Conservation (phyloP, 2,113 vertebrate genomes). For the Malurus alboscapulatus region DNA sequence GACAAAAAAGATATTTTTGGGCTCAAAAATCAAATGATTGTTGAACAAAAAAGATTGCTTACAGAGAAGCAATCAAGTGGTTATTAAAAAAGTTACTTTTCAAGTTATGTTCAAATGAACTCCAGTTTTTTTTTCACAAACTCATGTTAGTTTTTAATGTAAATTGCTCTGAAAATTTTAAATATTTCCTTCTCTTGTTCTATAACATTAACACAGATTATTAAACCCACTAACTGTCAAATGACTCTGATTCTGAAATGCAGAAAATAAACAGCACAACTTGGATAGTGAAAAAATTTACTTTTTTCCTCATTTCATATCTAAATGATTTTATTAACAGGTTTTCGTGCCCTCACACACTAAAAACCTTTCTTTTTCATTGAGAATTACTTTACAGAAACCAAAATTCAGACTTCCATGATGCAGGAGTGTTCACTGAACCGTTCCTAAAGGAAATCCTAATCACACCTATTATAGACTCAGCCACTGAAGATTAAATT, state of each 20-base stretch:
- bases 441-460: not conserved
- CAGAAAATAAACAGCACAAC: not conserved
- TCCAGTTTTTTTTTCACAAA: not conserved
- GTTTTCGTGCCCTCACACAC: not conserved
- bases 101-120: not conserved
- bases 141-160: not conserved
- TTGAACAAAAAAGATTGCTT: not conserved
- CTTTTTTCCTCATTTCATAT: not conserved
- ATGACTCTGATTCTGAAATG: not conserved
- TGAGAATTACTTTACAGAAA: not conserved
- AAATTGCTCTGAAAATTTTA: not conserved
- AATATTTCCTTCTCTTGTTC: not conserved
- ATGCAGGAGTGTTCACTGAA: not conserved
- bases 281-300: not conserved
- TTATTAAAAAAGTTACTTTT: not conserved
- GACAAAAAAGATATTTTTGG: slow-evolving; percentile 56
- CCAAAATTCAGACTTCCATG: not conserved
- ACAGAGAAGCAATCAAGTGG: not conserved
- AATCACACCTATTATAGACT: not conserved
- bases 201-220: not conserved
- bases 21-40: slow-evolving; percentile 18
- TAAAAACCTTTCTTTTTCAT: not conserved
- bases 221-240: not conserved
- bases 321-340: not conserved
- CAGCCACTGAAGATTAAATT: not conserved